Percentiles rank a stretch among this genome's conserved stretches.
phyloP scores from a whole-genome alignment of 2,888 invertebrate genomes.

The Drosophila nigritarsus region DNA sequence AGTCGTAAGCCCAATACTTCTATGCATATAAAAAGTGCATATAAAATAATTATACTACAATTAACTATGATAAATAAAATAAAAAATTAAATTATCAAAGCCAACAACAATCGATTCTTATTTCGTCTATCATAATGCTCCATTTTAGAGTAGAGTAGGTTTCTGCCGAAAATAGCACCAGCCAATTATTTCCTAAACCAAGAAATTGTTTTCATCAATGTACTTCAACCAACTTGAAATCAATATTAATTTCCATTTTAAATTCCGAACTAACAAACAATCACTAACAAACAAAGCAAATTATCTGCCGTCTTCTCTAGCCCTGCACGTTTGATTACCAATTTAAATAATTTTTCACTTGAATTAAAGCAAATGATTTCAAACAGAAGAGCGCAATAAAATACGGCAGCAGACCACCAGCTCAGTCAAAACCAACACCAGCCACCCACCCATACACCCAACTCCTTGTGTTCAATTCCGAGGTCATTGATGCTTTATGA shows the following conservation, averaged over 20 bases:
- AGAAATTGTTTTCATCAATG: slow-evolving; percentile 59
- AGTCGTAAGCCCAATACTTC: slow-evolving; percentile 66
- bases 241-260: slow-evolving; percentile 69
- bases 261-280: slow-evolving; percentile 38
- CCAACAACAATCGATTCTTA: slow-evolving; percentile 27
- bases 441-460: background rate
- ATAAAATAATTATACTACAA: slow-evolving; percentile 40
- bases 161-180: background rate
- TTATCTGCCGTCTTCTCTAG: slow-evolving; percentile 14
- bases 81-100: slow-evolving; percentile 66
- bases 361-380: slow-evolving; percentile 79
- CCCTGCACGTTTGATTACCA: slow-evolving; percentile 73
- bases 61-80: slow-evolving; percentile 60
- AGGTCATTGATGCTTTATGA: slow-evolving; percentile 72
- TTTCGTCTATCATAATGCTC: background rate
- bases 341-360: slow-evolving; percentile 81
- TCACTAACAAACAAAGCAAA: slow-evolving; percentile 38
- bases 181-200: background rate
- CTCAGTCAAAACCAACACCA: background rate
- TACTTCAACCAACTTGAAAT: slow-evolving; percentile 56
- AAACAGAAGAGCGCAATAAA: slow-evolving; percentile 62
- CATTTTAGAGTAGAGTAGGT: background rate
- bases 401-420: slow-evolving; percentile 10
- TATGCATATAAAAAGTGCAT: slow-evolving; percentile 36
- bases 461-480: background rate